Evolutionary conservation across 2,113 vertebrate species (phyloP).

Genomic region (Tonatia bakeri): DNA sequence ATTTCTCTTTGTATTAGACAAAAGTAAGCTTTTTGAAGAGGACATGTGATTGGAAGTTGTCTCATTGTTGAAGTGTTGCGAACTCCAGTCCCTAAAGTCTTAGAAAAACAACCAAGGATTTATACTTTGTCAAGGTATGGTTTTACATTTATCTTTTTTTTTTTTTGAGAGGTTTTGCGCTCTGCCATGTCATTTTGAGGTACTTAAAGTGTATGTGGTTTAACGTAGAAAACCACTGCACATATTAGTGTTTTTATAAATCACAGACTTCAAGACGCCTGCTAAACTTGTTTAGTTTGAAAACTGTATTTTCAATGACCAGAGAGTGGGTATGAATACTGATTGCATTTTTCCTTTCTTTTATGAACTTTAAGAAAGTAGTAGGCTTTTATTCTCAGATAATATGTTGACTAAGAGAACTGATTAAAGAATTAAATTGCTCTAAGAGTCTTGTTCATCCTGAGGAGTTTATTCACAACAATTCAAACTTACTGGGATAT

Average conservation of each 20-base stretch:
- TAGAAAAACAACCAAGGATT: background rate
- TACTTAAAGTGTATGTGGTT: background rate
- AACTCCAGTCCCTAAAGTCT: background rate
- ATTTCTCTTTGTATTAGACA: conserved; percentile 50
- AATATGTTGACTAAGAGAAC: background rate
- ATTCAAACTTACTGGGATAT: background rate
- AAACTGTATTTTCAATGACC: background rate
- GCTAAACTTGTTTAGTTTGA: conserved; percentile 4
- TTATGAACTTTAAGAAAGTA: background rate
- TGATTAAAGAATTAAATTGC: background rate
- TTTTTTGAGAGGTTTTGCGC: background rate
- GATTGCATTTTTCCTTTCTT: background rate
- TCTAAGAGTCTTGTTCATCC: background rate
- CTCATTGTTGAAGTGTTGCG: conserved; percentile 14
- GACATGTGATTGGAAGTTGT: conserved; percentile 60
- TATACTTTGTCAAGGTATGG: conserved; percentile 38
- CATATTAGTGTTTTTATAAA: background rate
- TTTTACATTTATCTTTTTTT: conserved; percentile 4
- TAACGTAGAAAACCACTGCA: background rate
- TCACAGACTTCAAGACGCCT: background rate
- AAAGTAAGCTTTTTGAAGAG: conserved; percentile 53
- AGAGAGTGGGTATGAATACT: background rate
- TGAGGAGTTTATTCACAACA: background rate
- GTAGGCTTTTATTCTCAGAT: background rate
- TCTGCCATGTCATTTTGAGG: background rate